Conservation (phyloP, 2,797 vertebrate genomes). For the Pangasius larnaudii region DNA sequence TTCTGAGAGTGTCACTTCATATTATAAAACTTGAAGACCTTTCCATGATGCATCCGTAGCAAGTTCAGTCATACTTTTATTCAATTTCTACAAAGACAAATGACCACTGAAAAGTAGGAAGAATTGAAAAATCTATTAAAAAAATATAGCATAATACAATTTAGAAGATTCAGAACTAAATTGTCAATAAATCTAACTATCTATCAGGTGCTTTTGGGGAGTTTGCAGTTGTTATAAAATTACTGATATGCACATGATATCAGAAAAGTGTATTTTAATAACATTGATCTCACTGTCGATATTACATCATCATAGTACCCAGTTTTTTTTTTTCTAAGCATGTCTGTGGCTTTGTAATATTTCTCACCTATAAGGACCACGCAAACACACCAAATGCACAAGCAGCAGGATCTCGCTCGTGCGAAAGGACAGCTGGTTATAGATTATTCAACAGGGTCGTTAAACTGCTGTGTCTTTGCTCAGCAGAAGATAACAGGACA, state of each 20-base stretch:
- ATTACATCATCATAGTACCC: too few species aligned
- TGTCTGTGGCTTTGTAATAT: constrained; percentile 6
- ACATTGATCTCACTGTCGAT: too few species aligned
- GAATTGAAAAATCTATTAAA: background rate
- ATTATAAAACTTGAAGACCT: background rate
- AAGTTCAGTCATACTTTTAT: background rate
- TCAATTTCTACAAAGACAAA: background rate
- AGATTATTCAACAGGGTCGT: constrained; percentile 26
- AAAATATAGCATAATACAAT: background rate
- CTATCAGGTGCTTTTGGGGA: background rate
- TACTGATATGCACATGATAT: background rate
- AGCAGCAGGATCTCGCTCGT: constrained; percentile 9
- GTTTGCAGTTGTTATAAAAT: background rate
- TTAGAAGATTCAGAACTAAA: background rate
- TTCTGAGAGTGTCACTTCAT: background rate
- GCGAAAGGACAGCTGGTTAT: constrained; percentile 1
- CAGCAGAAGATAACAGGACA: constrained; percentile 9
- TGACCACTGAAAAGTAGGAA: background rate
- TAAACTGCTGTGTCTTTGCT: constrained; percentile 23
- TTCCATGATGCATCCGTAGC: background rate
- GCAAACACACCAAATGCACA: constrained; percentile 3
- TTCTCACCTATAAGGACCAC: background rate
- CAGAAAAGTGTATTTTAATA: too few species aligned
- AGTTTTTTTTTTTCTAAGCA: background rate
- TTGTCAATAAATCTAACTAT: background rate